Percentiles rank a stretch among this genome's conserved stretches.
phyloP scores from a whole-genome alignment of 2,888 invertebrate genomes.

The Strigamia transsilvanica region DNA sequence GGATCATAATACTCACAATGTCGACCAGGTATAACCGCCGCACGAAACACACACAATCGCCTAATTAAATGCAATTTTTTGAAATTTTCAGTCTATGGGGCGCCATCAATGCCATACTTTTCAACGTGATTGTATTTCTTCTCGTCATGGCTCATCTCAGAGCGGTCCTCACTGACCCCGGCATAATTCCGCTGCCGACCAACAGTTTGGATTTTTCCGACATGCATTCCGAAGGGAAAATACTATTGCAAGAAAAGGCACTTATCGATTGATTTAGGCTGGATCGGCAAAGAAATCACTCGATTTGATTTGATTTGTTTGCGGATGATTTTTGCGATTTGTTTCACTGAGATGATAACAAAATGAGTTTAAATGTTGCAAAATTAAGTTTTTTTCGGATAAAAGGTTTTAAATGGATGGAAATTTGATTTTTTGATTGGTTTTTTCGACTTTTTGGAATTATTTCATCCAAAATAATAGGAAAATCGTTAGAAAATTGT shows the following conservation, averaged over 20 bases:
- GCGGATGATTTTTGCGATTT: too few relatives aligned
- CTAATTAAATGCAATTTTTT: slow-evolving; percentile 16
- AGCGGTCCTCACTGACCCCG: slow-evolving; percentile 89
- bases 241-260: slow-evolving; percentile 52
- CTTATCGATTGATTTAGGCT: not conserved
- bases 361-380: too few relatives aligned
- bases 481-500: not conserved
- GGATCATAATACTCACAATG: slow-evolving; percentile 84
- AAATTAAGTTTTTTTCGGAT: too few relatives aligned
- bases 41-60: not conserved
- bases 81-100: slow-evolving; percentile 77
- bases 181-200: slow-evolving; percentile 77
- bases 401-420: too few relatives aligned
- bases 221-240: slow-evolving; percentile 70
- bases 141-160: slow-evolving; percentile 80
- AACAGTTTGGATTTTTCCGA: slow-evolving; percentile 80
- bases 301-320: too few relatives aligned
- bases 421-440: not conserved
- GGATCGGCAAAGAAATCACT: not conserved
- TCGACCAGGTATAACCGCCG: slow-evolving; percentile 73
- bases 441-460: too few relatives aligned
- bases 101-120: slow-evolving; percentile 78
- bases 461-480: slow-evolving; percentile 1
- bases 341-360: too few relatives aligned
- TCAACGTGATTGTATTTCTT: slow-evolving; percentile 80